phyloP scores from a whole-genome alignment of 2,113 vertebrate species.

The Etheostoma spectabile region DNA sequence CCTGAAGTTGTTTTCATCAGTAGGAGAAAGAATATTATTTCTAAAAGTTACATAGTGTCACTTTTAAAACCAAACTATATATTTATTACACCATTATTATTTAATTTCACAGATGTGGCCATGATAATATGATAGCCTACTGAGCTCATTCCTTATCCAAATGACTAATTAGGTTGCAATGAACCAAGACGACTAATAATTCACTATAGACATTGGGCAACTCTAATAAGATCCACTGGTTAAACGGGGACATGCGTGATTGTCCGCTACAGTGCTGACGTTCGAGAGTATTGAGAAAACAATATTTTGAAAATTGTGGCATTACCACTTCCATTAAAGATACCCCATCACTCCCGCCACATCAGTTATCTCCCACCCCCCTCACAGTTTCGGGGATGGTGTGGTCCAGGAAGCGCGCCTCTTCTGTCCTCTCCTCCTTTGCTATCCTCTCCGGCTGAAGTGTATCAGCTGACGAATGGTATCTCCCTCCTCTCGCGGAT shows the following conservation, averaged over 20 bases:
- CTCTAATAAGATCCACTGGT: not conserved
- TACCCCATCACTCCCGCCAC: not conserved
- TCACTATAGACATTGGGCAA: not conserved
- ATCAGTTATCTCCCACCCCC: constrained; percentile 31
- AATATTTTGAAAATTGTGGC: not conserved
- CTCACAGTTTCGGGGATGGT: constrained; percentile 74
- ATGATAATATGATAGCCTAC: too few species aligned
- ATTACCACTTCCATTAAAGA: not conserved
- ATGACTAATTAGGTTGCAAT: not conserved
- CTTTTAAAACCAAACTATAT: too few species aligned
- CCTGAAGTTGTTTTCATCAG: too few species aligned
- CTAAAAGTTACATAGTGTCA: too few species aligned
- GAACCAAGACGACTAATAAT: not conserved
- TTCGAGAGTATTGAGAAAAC: not conserved
- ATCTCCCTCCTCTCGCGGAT: constrained; percentile 79
- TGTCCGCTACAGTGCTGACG: not conserved
- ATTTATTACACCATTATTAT: too few species aligned
- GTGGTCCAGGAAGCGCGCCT: constrained; percentile 82
- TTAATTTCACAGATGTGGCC: too few species aligned
- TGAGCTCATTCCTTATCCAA: constrained; percentile 2
- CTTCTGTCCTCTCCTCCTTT: constrained; percentile 37
- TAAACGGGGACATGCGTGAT: not conserved
- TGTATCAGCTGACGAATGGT: constrained; percentile 80
- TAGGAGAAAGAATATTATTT: too few species aligned
- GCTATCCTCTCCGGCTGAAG: constrained; percentile 49